A percentile compares a stretch with the other conserved stretches of the same genome.
phyloP scores from a whole-genome alignment of 2,113 vertebrate genomes.

The Etia nguti region DNA sequence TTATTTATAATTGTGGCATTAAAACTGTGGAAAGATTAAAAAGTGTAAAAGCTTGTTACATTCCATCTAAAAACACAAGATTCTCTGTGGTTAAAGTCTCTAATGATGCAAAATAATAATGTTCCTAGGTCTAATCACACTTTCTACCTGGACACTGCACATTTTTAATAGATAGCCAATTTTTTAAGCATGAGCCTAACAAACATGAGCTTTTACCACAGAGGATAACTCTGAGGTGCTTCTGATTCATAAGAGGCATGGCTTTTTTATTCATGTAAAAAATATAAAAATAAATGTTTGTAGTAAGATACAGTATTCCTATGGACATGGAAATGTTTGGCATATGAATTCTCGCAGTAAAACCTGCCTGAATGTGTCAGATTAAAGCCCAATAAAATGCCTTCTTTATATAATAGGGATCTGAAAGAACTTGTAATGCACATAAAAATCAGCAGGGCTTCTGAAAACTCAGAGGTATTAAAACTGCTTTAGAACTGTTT shows the following conservation, averaged over 20 bases:
- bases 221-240: background rate
- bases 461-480: background rate
- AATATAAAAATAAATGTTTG: background rate
- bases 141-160: background rate
- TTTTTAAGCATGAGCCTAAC: background rate
- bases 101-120: background rate
- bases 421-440: background rate
- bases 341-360: background rate
- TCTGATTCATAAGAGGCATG: background rate
- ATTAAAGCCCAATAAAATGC: background rate
- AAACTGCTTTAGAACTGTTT: constrained; percentile 14
- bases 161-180: background rate
- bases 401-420: background rate
- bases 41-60: background rate
- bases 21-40: background rate
- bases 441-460: background rate
- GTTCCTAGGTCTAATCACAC: background rate
- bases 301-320: background rate
- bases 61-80: background rate
- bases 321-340: background rate
- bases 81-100: background rate
- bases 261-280: background rate
- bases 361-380: background rate
- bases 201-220: background rate
- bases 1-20: background rate